Evolutionary conservation across 2,888 invertebrate species (phyloP).

Genomic region (Andrena haemorrhoa): DNA sequence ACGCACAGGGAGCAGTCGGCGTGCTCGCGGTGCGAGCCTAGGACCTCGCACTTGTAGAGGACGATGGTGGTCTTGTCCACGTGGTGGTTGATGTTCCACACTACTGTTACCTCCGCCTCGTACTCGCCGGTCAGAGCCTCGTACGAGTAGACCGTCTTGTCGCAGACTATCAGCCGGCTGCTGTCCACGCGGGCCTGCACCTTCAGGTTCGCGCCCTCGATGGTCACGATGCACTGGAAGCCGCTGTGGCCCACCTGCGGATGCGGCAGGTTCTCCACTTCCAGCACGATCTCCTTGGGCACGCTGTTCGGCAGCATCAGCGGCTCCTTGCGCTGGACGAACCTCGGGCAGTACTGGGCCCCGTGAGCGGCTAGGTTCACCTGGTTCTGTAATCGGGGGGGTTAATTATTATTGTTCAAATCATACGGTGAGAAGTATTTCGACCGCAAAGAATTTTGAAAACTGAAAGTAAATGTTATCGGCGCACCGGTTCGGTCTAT

Average conservation of each 20-base stretch:
- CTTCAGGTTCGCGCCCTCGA: slow-evolving; percentile 95
- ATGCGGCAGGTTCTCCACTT: slow-evolving; percentile 96
- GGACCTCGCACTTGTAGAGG: slow-evolving; percentile 97
- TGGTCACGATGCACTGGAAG: slow-evolving; percentile 95
- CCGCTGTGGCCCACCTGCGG: slow-evolving; percentile 95
- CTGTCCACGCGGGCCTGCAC: slow-evolving; percentile 94
- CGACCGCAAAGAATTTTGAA: no score
- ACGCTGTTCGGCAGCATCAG: slow-evolving; percentile 95
- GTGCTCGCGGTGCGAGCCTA: slow-evolving; percentile 97
- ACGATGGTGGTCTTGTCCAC: slow-evolving; percentile 96
- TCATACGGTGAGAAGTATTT: no score
- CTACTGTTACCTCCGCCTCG: slow-evolving; percentile 94
- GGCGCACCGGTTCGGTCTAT: no score
- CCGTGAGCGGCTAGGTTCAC: slow-evolving; percentile 87
- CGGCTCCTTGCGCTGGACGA: slow-evolving; percentile 90
- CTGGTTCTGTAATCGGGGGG: slow-evolving; percentile 85
- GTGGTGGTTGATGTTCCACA: slow-evolving; percentile 97
- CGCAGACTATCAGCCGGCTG: slow-evolving; percentile 93
- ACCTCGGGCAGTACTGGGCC: slow-evolving; percentile 91
- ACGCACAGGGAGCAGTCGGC: slow-evolving; percentile 98
- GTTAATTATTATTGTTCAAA: no score
- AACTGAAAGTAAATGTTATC: no score
- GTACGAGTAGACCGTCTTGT: slow-evolving; percentile 97
- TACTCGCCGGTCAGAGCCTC: slow-evolving; percentile 95
- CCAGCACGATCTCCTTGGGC: slow-evolving; percentile 94